Conservation (phyloP, 2,113 vertebrate genomes). For the Podarcis cretensis region DNA sequence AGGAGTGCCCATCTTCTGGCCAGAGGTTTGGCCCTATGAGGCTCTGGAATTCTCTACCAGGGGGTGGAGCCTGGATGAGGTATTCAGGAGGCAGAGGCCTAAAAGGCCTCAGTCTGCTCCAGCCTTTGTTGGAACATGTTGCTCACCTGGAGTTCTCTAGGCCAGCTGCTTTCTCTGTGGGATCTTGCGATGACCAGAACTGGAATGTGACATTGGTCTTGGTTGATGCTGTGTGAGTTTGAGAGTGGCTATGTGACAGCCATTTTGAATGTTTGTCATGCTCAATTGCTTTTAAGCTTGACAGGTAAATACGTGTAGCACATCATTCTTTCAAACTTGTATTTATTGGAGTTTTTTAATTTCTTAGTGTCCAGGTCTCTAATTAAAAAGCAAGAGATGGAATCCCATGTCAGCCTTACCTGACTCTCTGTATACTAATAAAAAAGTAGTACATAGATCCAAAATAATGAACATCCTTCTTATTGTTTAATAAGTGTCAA, state of each 20-base stretch:
- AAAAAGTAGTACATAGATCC: not conserved
- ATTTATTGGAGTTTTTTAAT: constrained; percentile 10
- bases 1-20: no score
- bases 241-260: constrained; percentile 21
- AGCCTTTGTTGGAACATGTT: no score
- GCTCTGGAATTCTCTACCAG: no score
- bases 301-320: not conserved
- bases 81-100: no score
- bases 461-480: constrained; percentile 1
- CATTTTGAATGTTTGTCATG: constrained; percentile 19
- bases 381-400: constrained; percentile 29
- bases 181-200: no score
- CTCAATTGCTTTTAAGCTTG: constrained; percentile 31
- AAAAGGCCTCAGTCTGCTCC: no score
- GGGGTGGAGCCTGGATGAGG: no score
- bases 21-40: no score
- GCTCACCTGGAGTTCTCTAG: no score
- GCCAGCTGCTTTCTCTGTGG: no score
- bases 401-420: constrained; percentile 19
- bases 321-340: constrained; percentile 9
- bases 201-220: not conserved
- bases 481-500: not conserved
- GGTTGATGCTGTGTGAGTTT: constrained; percentile 17
- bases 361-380: constrained; percentile 25
- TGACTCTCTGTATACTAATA: not conserved